phyloP scores from a whole-genome alignment of 2,113 vertebrate species.

The Brachypteracias leptosomus region DNA sequence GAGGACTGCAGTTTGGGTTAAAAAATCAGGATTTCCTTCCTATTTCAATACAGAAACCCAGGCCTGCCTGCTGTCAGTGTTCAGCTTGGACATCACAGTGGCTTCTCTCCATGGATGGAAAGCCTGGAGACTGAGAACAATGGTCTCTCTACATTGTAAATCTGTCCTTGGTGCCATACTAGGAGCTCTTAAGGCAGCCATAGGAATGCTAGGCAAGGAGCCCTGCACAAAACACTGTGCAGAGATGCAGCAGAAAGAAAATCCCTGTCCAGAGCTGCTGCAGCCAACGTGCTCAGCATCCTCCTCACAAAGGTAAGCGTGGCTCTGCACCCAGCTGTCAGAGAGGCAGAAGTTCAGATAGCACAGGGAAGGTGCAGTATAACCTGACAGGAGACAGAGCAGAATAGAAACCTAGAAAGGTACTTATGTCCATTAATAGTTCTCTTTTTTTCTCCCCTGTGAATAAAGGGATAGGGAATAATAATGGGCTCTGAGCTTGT shows the following conservation, averaged over 20 bases:
- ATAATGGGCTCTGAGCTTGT: conserved; percentile 10
- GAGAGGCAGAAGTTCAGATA: conserved; percentile 21
- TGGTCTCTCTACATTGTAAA: not conserved
- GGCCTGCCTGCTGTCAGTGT: not conserved
- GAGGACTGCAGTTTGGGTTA: not conserved
- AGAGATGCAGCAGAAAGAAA: not conserved
- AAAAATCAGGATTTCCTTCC: not conserved
- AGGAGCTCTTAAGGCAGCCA: not conserved
- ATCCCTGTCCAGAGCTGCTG: not conserved
- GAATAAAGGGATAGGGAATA: conserved; percentile 25
- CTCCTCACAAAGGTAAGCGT: not conserved
- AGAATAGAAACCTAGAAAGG: not conserved
- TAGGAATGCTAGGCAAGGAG: not conserved
- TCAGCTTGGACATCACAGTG: not conserved
- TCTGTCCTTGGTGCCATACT: not conserved
- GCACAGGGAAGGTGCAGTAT: not conserved
- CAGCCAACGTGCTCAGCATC: not conserved
- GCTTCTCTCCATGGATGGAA: not conserved
- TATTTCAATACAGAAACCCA: not conserved
- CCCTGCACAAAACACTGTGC: not conserved
- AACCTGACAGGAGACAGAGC: not conserved
- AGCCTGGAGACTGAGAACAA: not conserved
- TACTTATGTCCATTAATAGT: conserved; percentile 4
- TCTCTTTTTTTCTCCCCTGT: not conserved
- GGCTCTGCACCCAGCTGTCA: not conserved